These are phyloP conservation scores for Psephotus haematonotus DNA, from an alignment of 2,113 vertebrate species.

Conservation along the genomic window DNA sequence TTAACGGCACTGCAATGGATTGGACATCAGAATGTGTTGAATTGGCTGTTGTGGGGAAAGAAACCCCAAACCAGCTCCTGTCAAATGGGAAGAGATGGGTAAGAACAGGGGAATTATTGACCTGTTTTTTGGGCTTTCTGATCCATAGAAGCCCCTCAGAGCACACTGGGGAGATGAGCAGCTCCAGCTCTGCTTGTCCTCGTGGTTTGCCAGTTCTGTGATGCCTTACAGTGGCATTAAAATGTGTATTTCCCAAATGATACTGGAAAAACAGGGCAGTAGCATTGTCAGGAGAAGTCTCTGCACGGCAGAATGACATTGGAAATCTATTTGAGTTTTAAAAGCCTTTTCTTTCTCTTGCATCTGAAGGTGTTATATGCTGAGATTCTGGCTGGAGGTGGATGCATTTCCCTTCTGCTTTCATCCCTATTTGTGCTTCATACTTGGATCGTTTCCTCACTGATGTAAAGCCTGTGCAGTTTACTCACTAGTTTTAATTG, in stretches of 20 bases:
- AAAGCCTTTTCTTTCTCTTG: not conserved
- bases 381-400: not conserved
- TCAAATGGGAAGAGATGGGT: not conserved
- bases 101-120: rapidly evolving
- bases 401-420: not conserved
- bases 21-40: not conserved
- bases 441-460: not conserved
- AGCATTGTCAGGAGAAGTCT: too few relatives aligned
- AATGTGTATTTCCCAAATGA: not conserved
- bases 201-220: not conserved
- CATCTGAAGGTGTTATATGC: too few relatives aligned
- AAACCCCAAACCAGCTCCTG: not conserved
- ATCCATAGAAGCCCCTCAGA: rapidly evolving
- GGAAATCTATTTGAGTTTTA: not conserved
- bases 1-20: not conserved
- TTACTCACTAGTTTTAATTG: not conserved
- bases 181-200: not conserved
- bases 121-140: not conserved
- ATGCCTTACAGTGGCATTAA: not conserved
- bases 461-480: not conserved
- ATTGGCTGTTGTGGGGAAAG: not conserved
- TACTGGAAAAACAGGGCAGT: not conserved
- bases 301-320: not conserved
- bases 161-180: not conserved
- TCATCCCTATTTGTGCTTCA: not conserved